A percentile compares a stretch with the other conserved stretches of the same genome.
Evolutionary conservation across 2,113 vertebrate genomes (phyloP).

Genomic region (Pachycephala philippinensis): DNA sequence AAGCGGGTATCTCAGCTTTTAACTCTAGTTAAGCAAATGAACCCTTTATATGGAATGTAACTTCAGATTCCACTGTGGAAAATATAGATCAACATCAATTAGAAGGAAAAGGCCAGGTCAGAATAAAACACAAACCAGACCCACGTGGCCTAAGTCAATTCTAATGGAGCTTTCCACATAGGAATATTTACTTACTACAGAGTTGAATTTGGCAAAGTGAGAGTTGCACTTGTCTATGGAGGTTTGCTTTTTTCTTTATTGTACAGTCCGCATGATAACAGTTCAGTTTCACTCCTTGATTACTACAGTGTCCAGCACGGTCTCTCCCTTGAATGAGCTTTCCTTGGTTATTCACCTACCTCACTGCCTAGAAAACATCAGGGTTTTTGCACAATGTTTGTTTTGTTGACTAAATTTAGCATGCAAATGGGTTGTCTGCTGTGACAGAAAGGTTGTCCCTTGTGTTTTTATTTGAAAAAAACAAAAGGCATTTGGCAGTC

Average conservation of each 20-base stretch:
- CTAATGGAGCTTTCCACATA: not conserved
- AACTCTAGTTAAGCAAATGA: not conserved
- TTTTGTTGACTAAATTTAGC: not conserved
- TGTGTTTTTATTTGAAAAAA: not conserved
- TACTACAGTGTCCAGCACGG: accelerated
- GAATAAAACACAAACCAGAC: not conserved
- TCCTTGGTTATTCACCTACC: not conserved
- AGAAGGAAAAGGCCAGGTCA: not conserved
- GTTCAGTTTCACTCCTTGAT: not conserved
- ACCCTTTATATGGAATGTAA: not conserved
- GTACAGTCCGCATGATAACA: not conserved
- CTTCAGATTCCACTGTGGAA: not conserved
- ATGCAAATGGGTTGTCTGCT: not conserved
- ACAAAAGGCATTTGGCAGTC: not conserved
- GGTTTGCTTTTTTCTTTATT: not conserved
- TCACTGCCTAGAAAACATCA: not conserved
- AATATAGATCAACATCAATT: not conserved
- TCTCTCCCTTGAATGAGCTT: not conserved
- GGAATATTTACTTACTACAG: not conserved
- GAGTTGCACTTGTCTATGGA: not conserved
- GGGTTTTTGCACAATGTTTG: not conserved
- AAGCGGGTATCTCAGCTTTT: not conserved
- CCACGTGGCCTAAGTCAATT: not conserved
- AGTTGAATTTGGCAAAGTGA: not conserved
- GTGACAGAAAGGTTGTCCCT: not conserved